phyloP scores from a whole-genome alignment of 2,888 invertebrate genomes.

The Uropetala carovei region DNA sequence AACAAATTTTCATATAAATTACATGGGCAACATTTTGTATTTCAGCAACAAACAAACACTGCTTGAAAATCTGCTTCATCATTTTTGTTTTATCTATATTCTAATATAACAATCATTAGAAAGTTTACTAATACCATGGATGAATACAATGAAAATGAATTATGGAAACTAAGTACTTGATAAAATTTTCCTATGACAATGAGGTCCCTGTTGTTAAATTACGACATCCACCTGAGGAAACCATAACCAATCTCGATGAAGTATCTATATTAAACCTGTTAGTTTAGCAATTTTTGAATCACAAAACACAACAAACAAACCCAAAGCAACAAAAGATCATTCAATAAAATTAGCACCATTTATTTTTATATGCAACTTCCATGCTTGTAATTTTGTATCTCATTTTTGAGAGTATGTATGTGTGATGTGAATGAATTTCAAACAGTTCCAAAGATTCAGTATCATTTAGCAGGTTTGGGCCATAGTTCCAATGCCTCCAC shows the following conservation, averaged over 20 bases:
- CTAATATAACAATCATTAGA: no score
- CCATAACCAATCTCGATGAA: constrained; percentile 35
- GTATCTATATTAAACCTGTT: background rate
- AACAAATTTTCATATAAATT: no score
- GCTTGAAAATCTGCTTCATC: no score
- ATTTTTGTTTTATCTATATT: no score
- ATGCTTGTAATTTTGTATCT: background rate
- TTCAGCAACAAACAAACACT: no score
- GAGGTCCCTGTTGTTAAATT: no score
- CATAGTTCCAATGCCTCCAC: constrained; percentile 1
- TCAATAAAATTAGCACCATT: background rate
- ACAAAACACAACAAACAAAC: background rate
- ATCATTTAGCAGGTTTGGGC: background rate
- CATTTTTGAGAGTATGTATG: background rate
- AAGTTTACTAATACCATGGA: no score
- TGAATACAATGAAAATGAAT: no score
- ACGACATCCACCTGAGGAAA: background rate
- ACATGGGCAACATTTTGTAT: no score
- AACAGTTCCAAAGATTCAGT: background rate
- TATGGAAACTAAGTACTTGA: no score
- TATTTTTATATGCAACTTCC: constrained; percentile 2
- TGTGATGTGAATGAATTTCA: background rate
- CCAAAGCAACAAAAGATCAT: constrained; percentile 18
- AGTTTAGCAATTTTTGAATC: background rate
- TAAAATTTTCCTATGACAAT: no score